Evolutionary conservation across 2,113 vertebrate genomes (phyloP).

Genomic region (Scytalopus superciliaris): DNA sequence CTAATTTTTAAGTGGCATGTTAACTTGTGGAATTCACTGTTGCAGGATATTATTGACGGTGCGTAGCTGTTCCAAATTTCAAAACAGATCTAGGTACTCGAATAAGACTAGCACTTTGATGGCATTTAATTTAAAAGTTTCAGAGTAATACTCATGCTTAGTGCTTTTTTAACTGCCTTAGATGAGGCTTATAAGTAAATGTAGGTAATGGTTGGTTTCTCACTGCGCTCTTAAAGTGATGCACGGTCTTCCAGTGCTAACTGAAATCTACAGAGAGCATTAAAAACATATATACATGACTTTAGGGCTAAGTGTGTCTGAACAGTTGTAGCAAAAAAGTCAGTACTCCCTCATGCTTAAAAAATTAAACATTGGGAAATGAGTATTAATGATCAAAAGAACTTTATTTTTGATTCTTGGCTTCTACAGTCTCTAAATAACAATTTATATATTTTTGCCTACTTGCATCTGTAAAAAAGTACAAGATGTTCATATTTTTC

Average conservation of each 20-base stretch:
- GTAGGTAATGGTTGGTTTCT: constrained; percentile 32
- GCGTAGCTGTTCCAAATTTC: not conserved
- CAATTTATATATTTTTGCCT: not conserved
- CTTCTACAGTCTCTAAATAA: not conserved
- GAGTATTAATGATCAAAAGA: constrained; percentile 51
- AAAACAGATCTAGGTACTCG: not conserved
- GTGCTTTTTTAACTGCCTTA: constrained; percentile 16
- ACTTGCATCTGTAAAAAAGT: not conserved
- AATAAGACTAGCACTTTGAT: not conserved
- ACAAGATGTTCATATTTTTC: not conserved
- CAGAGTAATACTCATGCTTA: not conserved
- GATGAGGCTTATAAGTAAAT: constrained; percentile 9
- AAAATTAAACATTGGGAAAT: constrained; percentile 48
- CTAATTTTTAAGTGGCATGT: not conserved
- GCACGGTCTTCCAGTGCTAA: not conserved
- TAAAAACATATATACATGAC: not conserved
- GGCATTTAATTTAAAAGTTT: constrained; percentile 11
- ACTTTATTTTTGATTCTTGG: constrained; percentile 14
- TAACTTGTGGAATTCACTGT: not conserved
- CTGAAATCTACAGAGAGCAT: constrained; percentile 26
- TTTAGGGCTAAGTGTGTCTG: constrained; percentile 3
- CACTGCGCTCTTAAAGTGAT: not conserved
- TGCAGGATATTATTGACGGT: not conserved
- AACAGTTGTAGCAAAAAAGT: not conserved
- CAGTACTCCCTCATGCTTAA: constrained; percentile 34